A percentile compares a stretch with the other conserved stretches of the same genome.
Conservation (phyloP, 2,888 invertebrate genomes). For the Nomada flava region DNA sequence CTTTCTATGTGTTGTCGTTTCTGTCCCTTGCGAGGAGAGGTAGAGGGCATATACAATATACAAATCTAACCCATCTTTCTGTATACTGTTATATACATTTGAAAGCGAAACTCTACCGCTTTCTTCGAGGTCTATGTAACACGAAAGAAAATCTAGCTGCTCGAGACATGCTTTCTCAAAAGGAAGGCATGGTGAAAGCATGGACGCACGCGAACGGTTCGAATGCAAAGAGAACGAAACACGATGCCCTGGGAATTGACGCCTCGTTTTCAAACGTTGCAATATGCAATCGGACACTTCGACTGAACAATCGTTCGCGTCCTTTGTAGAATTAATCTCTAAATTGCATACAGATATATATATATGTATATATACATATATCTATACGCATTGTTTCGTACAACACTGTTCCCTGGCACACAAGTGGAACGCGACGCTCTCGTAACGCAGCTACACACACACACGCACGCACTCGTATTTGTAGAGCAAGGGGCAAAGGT, state of each 20-base stretch:
- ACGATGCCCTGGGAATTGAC: not conserved
- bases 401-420: not conserved
- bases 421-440: not conserved
- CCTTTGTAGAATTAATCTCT: too few species aligned
- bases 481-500: not conserved
- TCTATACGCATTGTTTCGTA: not conserved
- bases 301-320: not conserved
- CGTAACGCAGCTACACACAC: not conserved
- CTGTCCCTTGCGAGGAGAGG: not conserved
- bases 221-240: slow-evolving; percentile 19
- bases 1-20: slow-evolving; percentile 31
- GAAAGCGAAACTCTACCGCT: slow-evolving; percentile 16
- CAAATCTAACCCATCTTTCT: slow-evolving; percentile 13
- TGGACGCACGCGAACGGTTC: slow-evolving; percentile 23
- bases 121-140: not conserved
- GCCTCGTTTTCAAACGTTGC: not conserved
- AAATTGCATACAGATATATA: too few species aligned
- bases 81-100: not conserved
- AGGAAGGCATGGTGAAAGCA: slow-evolving; percentile 65
- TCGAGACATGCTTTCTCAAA: slow-evolving; percentile 47
- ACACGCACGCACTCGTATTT: not conserved
- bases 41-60: not conserved
- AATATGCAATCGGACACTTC: not conserved
- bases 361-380: too few species aligned
- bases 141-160: slow-evolving; percentile 6